Evolutionary conservation across 2,113 vertebrate species (phyloP).

Genomic region (Calonectris borealis): DNA sequence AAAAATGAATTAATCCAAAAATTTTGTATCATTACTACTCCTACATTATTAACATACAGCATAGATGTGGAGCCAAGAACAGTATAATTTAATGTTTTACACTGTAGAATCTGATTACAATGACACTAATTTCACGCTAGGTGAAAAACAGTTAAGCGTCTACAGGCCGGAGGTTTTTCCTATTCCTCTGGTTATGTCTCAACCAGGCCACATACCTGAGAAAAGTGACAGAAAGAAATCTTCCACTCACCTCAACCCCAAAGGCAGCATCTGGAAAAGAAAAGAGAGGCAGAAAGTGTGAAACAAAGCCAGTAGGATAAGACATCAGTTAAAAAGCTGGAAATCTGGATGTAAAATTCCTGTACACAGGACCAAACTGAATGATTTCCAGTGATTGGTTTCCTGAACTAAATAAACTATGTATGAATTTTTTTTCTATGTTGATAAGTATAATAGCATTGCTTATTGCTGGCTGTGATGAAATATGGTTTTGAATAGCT

Average conservation of each 20-base stretch:
- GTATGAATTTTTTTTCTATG: neutral
- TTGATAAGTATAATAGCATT: neutral
- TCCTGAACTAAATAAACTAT: constrained; percentile 2
- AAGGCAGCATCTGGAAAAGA: constrained; percentile 41
- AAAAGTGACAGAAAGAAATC: neutral
- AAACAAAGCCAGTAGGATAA: neutral
- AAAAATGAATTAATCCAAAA: neutral
- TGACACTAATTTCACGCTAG: neutral
- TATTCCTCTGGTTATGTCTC: neutral
- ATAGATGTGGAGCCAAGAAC: neutral
- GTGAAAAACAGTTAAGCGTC: neutral
- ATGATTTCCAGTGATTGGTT: neutral
- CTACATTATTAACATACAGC: neutral
- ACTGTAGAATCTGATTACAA: neutral
- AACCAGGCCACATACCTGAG: neutral
- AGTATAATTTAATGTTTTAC: neutral
- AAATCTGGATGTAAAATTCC: neutral
- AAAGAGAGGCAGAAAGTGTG: neutral
- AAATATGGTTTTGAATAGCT: neutral
- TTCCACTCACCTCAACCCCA: constrained; percentile 57
- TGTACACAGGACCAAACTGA: neutral
- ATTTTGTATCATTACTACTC: neutral
- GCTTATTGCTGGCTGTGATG: neutral
- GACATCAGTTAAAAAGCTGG: neutral
- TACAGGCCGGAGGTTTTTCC: neutral